Conservation (phyloP, 2,888 invertebrate species). For the Lasioglossum figueresi region DNA sequence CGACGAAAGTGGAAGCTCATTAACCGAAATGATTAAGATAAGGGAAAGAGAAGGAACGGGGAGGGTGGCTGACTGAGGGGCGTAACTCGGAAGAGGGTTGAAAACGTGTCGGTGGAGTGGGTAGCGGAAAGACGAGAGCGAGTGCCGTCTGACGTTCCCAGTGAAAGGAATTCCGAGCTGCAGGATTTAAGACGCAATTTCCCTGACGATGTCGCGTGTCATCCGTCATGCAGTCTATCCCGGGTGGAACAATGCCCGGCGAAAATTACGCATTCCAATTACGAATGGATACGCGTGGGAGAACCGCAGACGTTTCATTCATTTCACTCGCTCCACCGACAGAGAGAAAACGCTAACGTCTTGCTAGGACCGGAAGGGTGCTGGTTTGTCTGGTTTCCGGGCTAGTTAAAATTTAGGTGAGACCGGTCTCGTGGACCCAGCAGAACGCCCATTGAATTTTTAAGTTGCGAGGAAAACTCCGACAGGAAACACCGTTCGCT, state of each 20-base stretch:
- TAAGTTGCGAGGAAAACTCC: not conserved
- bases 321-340: slow-evolving; percentile 30
- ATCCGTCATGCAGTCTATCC: slow-evolving; percentile 71
- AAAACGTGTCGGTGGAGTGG: not conserved
- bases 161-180: slow-evolving; percentile 69
- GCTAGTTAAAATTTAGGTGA: slow-evolving; percentile 27
- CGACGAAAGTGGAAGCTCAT: slow-evolving; percentile 41
- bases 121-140: slow-evolving; percentile 20
- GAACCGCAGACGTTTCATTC: slow-evolving; percentile 66
- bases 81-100: not conserved
- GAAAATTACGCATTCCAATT: slow-evolving; percentile 80
- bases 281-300: slow-evolving; percentile 68
- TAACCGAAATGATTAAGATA: slow-evolving; percentile 48
- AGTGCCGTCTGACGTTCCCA: slow-evolving; percentile 43
- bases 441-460: not conserved
- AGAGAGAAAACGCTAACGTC: not conserved
- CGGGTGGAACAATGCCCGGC: slow-evolving; percentile 70
- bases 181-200: slow-evolving; percentile 78
- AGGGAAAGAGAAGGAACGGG: slow-evolving; percentile 36
- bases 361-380: not conserved
- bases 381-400: slow-evolving; percentile 1
- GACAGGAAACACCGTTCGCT: not conserved
- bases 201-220: slow-evolving; percentile 72
- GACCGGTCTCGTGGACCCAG: not conserved
- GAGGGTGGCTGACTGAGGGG: not conserved